These are phyloP conservation scores for Pollachius pollachius DNA, from an alignment of 2,113 vertebrate species.

Conservation along the genomic window DNA sequence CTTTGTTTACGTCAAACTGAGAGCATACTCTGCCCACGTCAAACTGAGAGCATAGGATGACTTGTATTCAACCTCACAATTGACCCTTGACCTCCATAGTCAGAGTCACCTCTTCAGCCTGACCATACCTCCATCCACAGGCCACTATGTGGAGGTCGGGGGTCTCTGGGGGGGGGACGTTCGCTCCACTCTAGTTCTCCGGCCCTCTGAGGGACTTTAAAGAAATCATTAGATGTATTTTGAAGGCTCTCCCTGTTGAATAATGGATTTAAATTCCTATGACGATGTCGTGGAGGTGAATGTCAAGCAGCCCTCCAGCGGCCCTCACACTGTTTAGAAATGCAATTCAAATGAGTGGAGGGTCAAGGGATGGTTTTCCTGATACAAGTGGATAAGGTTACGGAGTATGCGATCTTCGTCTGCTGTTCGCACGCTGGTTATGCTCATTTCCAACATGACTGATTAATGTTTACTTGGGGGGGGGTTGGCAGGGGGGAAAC, in stretches of 20 bases:
- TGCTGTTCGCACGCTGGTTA: conserved; percentile 39
- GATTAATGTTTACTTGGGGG: conserved; percentile 47
- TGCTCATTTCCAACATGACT: conserved; percentile 35
- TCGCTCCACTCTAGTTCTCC: too few relatives aligned
- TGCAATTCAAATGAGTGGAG: conserved; percentile 38
- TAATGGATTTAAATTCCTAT: conserved; percentile 26
- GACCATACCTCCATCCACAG: too few relatives aligned
- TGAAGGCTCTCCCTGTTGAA: background rate
- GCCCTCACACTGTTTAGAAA: conserved; percentile 37
- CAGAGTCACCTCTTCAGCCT: too few relatives aligned
- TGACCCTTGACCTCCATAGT: too few relatives aligned
- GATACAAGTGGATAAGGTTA: conserved; percentile 38
- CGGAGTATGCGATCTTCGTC: background rate
- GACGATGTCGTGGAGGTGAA: conserved; percentile 25
- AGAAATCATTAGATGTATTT: background rate
- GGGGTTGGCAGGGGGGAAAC: conserved; percentile 7
- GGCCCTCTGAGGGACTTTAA: too few relatives aligned
- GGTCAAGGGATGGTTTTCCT: conserved; percentile 23
- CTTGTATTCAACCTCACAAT: too few relatives aligned
- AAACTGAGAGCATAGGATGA: too few relatives aligned
- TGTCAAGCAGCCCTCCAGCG: conserved; percentile 38
- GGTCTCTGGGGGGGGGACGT: conserved; percentile 31
- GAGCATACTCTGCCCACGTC: too few relatives aligned
- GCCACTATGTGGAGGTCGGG: too few relatives aligned
- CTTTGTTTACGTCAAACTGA: too few relatives aligned